Evolutionary conservation across 1,140 invertebrate genomes (phyloP).

Genomic region (Drosophila rufa): DNA sequence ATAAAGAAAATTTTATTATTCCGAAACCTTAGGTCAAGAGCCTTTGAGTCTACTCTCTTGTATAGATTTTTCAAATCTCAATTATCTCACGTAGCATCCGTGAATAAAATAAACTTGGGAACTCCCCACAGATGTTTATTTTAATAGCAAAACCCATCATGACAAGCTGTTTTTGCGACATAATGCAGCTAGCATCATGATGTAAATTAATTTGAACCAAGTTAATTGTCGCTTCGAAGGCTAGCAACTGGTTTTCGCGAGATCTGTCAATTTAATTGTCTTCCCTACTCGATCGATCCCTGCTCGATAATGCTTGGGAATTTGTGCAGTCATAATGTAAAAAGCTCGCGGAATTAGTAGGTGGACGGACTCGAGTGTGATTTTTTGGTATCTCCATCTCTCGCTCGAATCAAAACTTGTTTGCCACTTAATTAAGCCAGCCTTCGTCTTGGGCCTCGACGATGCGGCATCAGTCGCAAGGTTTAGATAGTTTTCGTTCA

Average conservation of each 20-base stretch:
- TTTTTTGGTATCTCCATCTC: conserved; percentile 34
- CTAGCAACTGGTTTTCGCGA: conserved; percentile 23
- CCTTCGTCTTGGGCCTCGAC: conserved; percentile 21
- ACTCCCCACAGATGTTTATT: conserved; percentile 27
- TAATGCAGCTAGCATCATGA: conserved; percentile 2
- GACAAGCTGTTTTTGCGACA: conserved; percentile 9
- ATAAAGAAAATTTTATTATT: too few relatives aligned
- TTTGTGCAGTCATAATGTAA: conserved; percentile 14
- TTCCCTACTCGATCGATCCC: conserved; percentile 11
- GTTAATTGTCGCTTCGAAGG: conserved; percentile 38
- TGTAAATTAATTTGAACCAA: conserved; percentile 24
- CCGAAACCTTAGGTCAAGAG: background rate
- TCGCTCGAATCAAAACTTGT: conserved; percentile 48
- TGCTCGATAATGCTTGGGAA: conserved; percentile 14
- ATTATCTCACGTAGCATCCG: conserved; percentile 3
- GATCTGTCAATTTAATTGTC: conserved; percentile 25
- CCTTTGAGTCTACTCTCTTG: background rate
- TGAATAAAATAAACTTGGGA: background rate
- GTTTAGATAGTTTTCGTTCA: conserved; percentile 34
- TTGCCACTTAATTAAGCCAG: conserved; percentile 38
- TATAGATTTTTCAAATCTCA: background rate
- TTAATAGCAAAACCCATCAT: conserved; percentile 12
- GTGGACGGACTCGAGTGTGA: conserved; percentile 26
- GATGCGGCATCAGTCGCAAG: conserved; percentile 13
- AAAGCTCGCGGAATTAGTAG: conserved; percentile 17